Base-by-base conservation (phyloP, 2,797 vertebrate species). In the Gymnoscopelus braueri region DNA sequence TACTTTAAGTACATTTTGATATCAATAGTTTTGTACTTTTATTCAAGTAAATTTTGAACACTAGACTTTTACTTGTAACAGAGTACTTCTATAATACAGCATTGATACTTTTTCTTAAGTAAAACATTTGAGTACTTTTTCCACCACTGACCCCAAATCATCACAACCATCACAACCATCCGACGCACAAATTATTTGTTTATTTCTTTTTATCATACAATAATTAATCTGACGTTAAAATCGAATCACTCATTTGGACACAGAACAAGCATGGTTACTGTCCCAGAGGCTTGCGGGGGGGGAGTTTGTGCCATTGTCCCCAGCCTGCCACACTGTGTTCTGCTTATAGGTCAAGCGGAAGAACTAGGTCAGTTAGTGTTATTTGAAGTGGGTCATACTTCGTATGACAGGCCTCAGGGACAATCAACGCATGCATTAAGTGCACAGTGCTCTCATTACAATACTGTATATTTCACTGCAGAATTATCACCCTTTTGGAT, bases 311-410 rank as follows among this genome's bases (percentile, higher is more conserved):
- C 71, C 62, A 1, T 44, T 44, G 81, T 77, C 63, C 7, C 59
- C 62, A 50, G 78, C 62, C 56, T 23, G 60, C 55, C 10, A 47
- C 54, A 3, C 54, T 56, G 13, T 60, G 26, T 67, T 75, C 29
- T 64, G 47, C 47, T 49, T 67, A 78, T 78, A 80, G 88, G 87
- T 90, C 89, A 87, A 80, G 87, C 67, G 19, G 74, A 88, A 86
- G 80, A 91, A 88, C 77, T 90, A 59, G 89, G 90, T 89, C 88
- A 83, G 79, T 59, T 69, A 79, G 75, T 80, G 77, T n/a, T 29
- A 84, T 84, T 80, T 78, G 71, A 91, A 87, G 12, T 85, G 76
- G 88, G 88, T 82, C 81, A 67, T 74, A 5, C 60, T 53, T 58
- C 51, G 79, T 78, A 44, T 68, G 81, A 64, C 19, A 64, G 79